phyloP scores from a whole-genome alignment of 2,888 invertebrate genomes.

The Esperia sulphurella region DNA sequence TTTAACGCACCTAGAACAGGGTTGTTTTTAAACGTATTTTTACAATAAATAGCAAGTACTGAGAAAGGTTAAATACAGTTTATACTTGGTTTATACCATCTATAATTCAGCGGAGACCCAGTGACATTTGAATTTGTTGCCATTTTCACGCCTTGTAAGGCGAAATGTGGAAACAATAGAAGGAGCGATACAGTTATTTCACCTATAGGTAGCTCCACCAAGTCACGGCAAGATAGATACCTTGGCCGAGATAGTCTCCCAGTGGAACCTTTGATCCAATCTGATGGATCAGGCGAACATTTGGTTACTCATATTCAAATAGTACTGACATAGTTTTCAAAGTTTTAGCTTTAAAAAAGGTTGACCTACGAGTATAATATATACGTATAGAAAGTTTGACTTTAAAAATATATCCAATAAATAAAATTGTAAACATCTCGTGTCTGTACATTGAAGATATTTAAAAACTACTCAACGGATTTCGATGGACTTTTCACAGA shows the following conservation, averaged over 20 bases:
- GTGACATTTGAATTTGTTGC: slow-evolving; percentile 17
- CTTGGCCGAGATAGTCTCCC: slow-evolving; percentile 49
- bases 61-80: too few species aligned
- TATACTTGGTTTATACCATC: neutral
- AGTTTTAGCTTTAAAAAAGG: too few species aligned
- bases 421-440: too few species aligned
- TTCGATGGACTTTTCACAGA: too few species aligned
- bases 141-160: slow-evolving; percentile 29
- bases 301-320: neutral
- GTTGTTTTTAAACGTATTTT: too few species aligned
- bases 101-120: neutral
- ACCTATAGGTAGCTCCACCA: slow-evolving; percentile 44
- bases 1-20: too few species aligned
- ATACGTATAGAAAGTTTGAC: too few species aligned
- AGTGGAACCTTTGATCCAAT: slow-evolving; percentile 51
- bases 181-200: slow-evolving; percentile 56
- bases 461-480: too few species aligned
- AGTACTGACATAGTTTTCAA: neutral
- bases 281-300: neutral
- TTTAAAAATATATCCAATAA: too few species aligned
- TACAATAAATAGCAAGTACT: too few species aligned
- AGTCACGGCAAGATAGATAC: slow-evolving; percentile 24
- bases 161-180: slow-evolving; percentile 41
- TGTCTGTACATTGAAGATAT: too few species aligned
- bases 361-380: too few species aligned